Evolutionary conservation across 2,113 vertebrate species (phyloP), one percentile per base, ranked within the genome.

Genomic region (Apodemus speciosus): DNA sequence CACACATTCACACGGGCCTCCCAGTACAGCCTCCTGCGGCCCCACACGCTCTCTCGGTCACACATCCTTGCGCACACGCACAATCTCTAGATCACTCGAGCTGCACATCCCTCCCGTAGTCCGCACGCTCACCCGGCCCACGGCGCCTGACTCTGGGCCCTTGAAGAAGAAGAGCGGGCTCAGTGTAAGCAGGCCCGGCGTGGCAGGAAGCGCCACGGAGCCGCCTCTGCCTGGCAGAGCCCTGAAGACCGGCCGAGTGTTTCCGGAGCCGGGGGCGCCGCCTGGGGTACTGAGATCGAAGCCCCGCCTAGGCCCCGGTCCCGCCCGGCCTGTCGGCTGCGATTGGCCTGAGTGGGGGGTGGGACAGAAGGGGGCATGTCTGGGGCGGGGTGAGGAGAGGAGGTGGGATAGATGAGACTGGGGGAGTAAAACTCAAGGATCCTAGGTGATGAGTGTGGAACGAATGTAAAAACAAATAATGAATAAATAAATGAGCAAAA

Each of bases 161-260:
- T 96, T 9, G n/a, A 32, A 11, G 2, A 56, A 85, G 72, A 27
- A 3, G 89, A 88, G 60, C 80, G 56, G 77, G 77, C 40, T 11
- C 30, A 49, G 76, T 87, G 83, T 88, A 60, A 43, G 88, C 76
- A 95, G 92, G 94, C 94, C 93, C 49, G 85, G 97, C 96, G 97
- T 95, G 96, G 97, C 97, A 97, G 97, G 97, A 96, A 96, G 60
- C 92, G 85, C 94, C 92, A 77, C 87, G 60, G 84, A 91, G 73
- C 95, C 8, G 20, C 75, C 46, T 1, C 75, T 40, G 16, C 2
- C 66, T 7, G 6, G 43, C 6, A 0, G 40, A 89, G 85, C 90
- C 77, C 90, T 86, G 81, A 58, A 95, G 90, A 88, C 60, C 87
- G 4, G 35, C 76, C 30, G 91, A 23, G 89, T 89, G 94, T 95